These are phyloP conservation scores for Dromius quadrimaculatus DNA, from an alignment of 2,888 invertebrate species.

Conservation along the genomic window DNA sequence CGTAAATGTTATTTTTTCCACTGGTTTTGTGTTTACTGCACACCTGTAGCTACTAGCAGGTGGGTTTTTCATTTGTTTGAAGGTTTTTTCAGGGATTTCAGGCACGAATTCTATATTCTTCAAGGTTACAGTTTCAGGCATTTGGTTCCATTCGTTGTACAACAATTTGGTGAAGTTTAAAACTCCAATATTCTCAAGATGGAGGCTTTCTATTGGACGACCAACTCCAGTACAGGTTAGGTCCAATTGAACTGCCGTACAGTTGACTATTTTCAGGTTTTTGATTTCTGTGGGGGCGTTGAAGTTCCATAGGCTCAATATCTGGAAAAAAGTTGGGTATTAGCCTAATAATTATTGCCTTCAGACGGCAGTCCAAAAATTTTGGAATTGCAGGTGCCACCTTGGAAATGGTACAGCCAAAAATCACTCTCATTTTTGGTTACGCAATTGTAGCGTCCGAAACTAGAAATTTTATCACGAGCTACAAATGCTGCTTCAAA, in stretches of 20 bases:
- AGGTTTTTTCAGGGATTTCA: conserved; percentile 24
- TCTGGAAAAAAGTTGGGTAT: too few relatives aligned
- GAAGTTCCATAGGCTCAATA: conserved; percentile 32
- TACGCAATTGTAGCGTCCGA: too few relatives aligned
- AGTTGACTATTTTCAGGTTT: conserved; percentile 21
- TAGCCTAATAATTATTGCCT: too few relatives aligned
- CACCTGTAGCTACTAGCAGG: background rate
- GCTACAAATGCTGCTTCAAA: too few relatives aligned
- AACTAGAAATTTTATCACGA: too few relatives aligned
- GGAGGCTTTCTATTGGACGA: conserved; percentile 1
- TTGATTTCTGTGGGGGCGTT: conserved; percentile 16
- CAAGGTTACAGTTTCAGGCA: conserved; percentile 14
- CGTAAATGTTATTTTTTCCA: conserved; percentile 11
- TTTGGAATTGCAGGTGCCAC: too few relatives aligned
- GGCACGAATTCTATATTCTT: conserved; percentile 16
- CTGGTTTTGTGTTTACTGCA: conserved; percentile 7
- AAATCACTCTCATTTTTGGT: too few relatives aligned
- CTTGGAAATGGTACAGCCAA: too few relatives aligned
- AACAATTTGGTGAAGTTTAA: conserved; percentile 27
- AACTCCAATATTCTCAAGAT: conserved; percentile 14
- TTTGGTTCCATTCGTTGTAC: background rate
- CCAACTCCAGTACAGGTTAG: conserved; percentile 14
- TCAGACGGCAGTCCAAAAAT: too few relatives aligned
- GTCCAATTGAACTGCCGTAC: conserved; percentile 28
- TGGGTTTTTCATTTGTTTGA: conserved; percentile 40